Evolutionary conservation across 2,888 invertebrate genomes (phyloP), one percentile per base, ranked within the genome.

Genomic region (Anthophora plumipes): DNA sequence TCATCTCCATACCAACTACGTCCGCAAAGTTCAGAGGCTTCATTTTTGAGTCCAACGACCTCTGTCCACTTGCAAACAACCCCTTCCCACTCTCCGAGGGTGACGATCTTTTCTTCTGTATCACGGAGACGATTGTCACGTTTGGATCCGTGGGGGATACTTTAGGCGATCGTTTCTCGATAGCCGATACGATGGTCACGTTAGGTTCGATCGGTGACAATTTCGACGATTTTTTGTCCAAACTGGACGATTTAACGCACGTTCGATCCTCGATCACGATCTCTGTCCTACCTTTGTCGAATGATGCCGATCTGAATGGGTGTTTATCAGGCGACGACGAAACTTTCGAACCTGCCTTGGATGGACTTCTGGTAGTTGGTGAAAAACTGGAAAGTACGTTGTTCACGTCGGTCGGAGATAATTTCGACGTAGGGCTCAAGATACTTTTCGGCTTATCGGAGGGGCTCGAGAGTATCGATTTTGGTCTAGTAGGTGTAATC

Each of bases 1-100:
- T 93, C 37, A 91, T 91, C 83, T 92, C 93, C 88, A 92, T 84
- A 4, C 89, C 89, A 3, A 92, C 92, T 0, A 92, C 77, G n/a
- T 91, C 91, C 0, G 91, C 91, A 61, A 93, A 91, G 71, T 92
- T 92, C 22, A 90, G 25, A 0, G 82, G 69, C 66, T 89, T 90
- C 3, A 78, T 71, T 57, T 89, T 92, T 3, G 87, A 80, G 20
- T 76, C 91, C 57, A 70, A 22, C 1, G 69, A 54, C 14, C 84
- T 67, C 17, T 80, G 70, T 5, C 76, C 48, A 5, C 37, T 60
- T 0, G 31, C 22, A 9, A 72, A 82, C 31, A 72, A 82, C 31
- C 86, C 84, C 52, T 83, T 82, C 4, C 31, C 31, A 0, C 81
- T 82, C 63, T 64, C 57, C n/a, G 92, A 92, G 0, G 68, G 31